Base-by-base conservation (phyloP, 2,113 vertebrate genomes). In the Muntiacus reevesi region DNA sequence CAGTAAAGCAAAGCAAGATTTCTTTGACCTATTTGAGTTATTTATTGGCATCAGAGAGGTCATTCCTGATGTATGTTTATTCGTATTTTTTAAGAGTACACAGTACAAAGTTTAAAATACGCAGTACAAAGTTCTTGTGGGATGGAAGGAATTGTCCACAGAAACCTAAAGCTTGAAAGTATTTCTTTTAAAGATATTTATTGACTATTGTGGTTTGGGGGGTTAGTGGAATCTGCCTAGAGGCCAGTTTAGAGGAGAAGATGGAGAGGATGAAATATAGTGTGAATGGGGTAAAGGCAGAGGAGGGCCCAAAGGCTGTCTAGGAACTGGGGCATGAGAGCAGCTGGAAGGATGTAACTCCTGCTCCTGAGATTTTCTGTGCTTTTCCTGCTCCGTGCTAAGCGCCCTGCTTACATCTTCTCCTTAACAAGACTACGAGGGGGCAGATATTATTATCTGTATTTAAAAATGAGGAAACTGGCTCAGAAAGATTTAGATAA, bases 1-100 rank as follows among this genome's bases (percentile, higher is more conserved):
- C 47, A 60, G 54, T 43, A 89, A 94, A 87, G 47, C 28, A 84
- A 85, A 81, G 16, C 64, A 84, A 84, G 16, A 79, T 21, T 78
- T 93, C 40, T 57, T 81, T 93, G 36, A 84, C 76, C 16, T 96
- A 36, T 92, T 64, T 90, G 78, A 95, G 40, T 96, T 59, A 67
- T 36, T 88, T 79, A 52, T 10, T 64, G 74, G 57, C 60, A 40
- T 89, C 59, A 62, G 85, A 52, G n/a, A 89, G 36, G 36, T 36
- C 17, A 40, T 59, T 52, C 30, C n/a, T 60, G 17, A 28, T 55
- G 27, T 43, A 47, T 21, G 28, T 55, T 87, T 94, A 81, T 55
- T 62, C 47, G 45, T 47, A 10, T 59, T 25, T 76, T 89, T 97
- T 94, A 52, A 90, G 90, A 94, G 62, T 64, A 59, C 8, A 2